These are phyloP conservation scores for Oasisia sp. DNA, from an alignment of 2,888 invertebrate genomes.

Conservation along the genomic window DNA sequence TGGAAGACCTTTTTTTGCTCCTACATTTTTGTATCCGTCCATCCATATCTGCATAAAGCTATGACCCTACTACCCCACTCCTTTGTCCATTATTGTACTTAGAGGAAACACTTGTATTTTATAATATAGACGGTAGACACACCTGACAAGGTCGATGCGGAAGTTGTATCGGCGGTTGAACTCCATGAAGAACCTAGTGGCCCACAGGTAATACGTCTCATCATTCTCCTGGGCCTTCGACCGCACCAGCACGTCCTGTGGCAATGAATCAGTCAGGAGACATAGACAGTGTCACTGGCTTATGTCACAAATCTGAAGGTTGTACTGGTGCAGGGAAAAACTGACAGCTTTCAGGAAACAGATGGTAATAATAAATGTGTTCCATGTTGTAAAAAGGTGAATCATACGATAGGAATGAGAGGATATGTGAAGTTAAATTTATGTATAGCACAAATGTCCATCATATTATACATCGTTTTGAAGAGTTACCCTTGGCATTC, in stretches of 20 bases:
- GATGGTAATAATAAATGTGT: neutral
- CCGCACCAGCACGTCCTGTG: constrained; percentile 68
- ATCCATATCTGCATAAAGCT: too few species aligned
- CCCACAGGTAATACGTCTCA: constrained; percentile 94
- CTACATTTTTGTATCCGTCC: too few species aligned
- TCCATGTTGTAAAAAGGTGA: neutral
- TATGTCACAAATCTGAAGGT: neutral
- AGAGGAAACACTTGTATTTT: too few species aligned
- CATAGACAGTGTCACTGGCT: neutral
- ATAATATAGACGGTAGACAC: constrained; percentile 48
- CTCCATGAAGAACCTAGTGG: constrained; percentile 95
- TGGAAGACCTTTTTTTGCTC: too few species aligned
- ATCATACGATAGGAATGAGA: neutral
- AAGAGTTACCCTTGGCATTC: too few species aligned
- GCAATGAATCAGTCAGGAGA: neutral
- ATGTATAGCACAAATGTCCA: neutral
- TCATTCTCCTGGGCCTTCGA: constrained; percentile 80
- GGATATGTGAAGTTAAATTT: neutral
- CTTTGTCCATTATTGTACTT: too few species aligned
- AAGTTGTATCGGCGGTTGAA: constrained; percentile 77
- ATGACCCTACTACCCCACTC: too few species aligned
- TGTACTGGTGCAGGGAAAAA: neutral
- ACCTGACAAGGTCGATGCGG: constrained; percentile 72
- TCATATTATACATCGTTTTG: too few species aligned
- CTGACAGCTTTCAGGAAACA: neutral